phyloP scores from a whole-genome alignment of 1,140 invertebrate genomes.

The Muscidifurax raptorellus region DNA sequence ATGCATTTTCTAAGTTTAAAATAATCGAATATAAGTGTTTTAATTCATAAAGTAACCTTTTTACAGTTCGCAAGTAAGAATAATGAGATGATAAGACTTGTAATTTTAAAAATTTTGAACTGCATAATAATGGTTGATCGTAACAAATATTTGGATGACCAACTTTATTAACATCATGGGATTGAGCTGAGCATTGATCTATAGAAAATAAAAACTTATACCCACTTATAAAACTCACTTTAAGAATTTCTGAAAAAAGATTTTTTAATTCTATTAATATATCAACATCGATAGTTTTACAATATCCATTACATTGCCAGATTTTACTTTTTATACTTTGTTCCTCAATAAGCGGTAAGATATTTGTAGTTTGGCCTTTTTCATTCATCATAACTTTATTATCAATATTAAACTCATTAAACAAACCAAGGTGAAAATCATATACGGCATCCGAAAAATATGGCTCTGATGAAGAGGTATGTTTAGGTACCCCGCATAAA shows the following conservation, averaged over 20 bases:
- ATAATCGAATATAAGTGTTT: background rate
- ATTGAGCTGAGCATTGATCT: background rate
- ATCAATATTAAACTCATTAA: background rate
- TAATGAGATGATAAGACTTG: no score
- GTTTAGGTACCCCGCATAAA: no score
- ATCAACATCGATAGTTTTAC: background rate
- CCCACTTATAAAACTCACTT: background rate
- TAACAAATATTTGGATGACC: no score
- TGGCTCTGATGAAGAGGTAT: background rate
- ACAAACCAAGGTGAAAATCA: background rate
- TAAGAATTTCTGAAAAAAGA: background rate
- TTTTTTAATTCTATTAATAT: background rate
- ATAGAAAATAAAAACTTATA: background rate
- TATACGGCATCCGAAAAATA: background rate
- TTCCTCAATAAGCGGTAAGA: background rate
- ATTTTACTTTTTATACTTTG: background rate
- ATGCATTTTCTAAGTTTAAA: background rate
- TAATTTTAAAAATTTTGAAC: no score
- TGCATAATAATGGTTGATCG: no score
- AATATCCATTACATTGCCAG: background rate
- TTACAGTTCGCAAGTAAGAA: background rate
- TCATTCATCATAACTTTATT: background rate
- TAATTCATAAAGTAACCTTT: background rate
- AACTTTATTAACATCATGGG: background rate
- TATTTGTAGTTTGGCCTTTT: slow-evolving; percentile 4